Base-by-base conservation (phyloP, 2,797 vertebrate genomes). In the Naso thynnoides region DNA sequence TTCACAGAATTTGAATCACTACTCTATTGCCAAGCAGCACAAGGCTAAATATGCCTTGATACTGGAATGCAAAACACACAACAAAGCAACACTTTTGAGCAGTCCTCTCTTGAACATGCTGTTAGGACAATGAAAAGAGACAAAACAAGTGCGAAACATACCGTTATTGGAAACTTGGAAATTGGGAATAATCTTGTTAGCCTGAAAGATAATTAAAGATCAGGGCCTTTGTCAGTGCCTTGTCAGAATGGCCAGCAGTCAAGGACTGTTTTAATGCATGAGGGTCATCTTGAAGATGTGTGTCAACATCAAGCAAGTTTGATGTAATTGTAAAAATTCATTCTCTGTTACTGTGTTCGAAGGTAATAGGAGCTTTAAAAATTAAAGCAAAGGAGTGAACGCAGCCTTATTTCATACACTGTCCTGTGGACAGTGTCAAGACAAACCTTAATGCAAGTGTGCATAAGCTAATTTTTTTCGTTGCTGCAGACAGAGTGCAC, bases 151-250 rank as follows among this genome's bases (percentile, higher is more conserved):
- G 70, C 58, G 45, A 62, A 58, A 44, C 44, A 8, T 11, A 65
- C 24, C 38, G 24, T 44, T 27, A 50, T 23, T 60, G 53, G 48
- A 64, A 58, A 64, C 13, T 54, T 67, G 41, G 49, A 57, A 52
- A 57, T 14, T 29, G 9, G 8, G 33, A 36, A 41, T 21, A 38
- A 26, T 76, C n/a, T 27, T 38, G 31, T 58, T 49, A 29, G 41
- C 73, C 78, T 47, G 21, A 57, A 27, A 63, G 10, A 36, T 67
- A 26, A 50, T 64, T 27, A 47, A 41, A 81, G 53, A 65, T 78
- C 74, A 75, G 74, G 42, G 64, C 61, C 61, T 76, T 63, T 26
- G 66, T 79, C 70, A 70, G 84, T 80, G 89, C 84, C 83, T 85
- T 84, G 48, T 79, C 69, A 67, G 63, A 86, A 55, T 52, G 24